Conservation (phyloP, 2,888 invertebrate genomes). For the Atrina japonica region DNA sequence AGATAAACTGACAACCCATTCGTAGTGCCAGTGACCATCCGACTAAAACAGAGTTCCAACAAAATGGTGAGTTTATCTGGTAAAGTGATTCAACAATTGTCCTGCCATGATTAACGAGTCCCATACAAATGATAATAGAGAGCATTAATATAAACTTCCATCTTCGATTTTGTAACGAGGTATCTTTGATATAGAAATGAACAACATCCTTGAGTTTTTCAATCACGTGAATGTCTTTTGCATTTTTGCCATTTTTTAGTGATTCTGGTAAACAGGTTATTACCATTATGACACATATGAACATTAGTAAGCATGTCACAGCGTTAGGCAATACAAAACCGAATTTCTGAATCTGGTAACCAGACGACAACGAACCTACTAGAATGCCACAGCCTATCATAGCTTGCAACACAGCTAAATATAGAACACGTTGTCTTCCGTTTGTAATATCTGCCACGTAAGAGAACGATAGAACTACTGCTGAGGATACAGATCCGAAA, state of each 20-base stretch:
- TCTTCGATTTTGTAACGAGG: conserved; percentile 30
- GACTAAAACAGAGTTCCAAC: conserved; percentile 55
- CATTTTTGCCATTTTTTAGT: conserved; percentile 17
- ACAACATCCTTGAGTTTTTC: conserved; percentile 26
- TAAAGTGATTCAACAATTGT: conserved; percentile 51
- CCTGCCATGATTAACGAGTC: conserved; percentile 38
- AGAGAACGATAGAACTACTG: conserved; percentile 40
- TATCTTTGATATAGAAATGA: conserved; percentile 45
- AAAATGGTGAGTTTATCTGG: conserved; percentile 54
- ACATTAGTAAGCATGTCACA: conserved; percentile 27
- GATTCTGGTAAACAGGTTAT: conserved; percentile 47
- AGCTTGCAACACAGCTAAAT: conserved; percentile 46
- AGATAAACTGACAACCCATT: conserved; percentile 39
- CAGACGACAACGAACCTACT: conserved; percentile 39
- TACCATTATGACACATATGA: conserved; percentile 34
- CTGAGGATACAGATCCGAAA: conserved; percentile 47
- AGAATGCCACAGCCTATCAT: conserved; percentile 45
- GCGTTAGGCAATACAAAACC: conserved; percentile 44
- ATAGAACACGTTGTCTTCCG: conserved; percentile 49
- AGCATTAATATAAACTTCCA: conserved; percentile 47
- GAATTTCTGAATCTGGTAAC: conserved; percentile 46
- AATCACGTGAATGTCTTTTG: not conserved
- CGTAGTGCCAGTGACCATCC: conserved; percentile 48
- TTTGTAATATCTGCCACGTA: conserved; percentile 54
- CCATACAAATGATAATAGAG: conserved; percentile 35